Base-by-base conservation (phyloP, 2,113 vertebrate species). In the Crotalus tigris region DNA sequence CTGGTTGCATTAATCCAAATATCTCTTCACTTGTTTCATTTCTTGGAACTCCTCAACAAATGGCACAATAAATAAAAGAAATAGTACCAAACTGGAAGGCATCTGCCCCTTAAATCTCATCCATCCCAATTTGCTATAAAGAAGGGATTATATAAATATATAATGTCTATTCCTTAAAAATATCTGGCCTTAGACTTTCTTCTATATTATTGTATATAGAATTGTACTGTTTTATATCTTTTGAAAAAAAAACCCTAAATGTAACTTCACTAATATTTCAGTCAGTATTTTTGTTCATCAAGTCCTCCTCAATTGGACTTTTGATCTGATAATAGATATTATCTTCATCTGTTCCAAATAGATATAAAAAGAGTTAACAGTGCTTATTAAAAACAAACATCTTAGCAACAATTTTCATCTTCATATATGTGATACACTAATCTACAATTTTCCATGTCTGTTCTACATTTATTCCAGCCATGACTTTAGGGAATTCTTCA, bases 391-490 rank as follows among this genome's bases (percentile, higher is more conserved):
- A 1, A 81, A 64, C 19, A 81, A 49, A 46, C 12, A 85, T 26
- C 64, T 53, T n/a, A 81, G 19, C 26, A 54, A 54, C 21, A 44
- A 24, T 85, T 91, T 44, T 57, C 23, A 57, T 33, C 13, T 57
- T 57, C 17, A 90, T 21, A 24, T 44, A 46, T 33, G 53, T 87
- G 54, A 86, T 59, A 26, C 12, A 19, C 24, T 55, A 59, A 49
- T 59, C 46, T 59, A 26, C 75, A 44, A 44, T 85, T 91, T 85
- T 85, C 12, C 26, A 26, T 85, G 55, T 0, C 54, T 90, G 91
- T 81, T 49, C 89, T 91, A 51, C 8, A 85, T 94, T 88, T 92
- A 94, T 94, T 96, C 94, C 94, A 94, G 81, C 89, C 85, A 49
- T 0, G 0, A 51, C 75, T 91, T 21, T 81, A 92, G 0, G 49